Conservation (phyloP, 2,113 vertebrate genomes). For the Ailuropoda melanoleuca region DNA sequence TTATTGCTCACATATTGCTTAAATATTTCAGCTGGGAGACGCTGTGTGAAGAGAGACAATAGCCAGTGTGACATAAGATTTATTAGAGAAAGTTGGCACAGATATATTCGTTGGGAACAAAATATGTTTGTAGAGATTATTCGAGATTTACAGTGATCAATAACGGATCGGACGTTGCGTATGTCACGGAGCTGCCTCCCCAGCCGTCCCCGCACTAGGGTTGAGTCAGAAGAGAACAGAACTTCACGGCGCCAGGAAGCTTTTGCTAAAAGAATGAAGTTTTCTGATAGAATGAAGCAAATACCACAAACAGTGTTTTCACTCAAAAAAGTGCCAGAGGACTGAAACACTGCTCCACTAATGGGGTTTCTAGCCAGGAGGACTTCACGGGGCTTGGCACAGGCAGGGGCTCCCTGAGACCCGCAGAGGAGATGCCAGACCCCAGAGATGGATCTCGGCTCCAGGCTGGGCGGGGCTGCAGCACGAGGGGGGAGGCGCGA, state of each 20-base stretch:
- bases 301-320: background rate
- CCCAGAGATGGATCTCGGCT: background rate
- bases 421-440: fast-evolving
- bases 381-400: background rate
- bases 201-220: background rate
- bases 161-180: slow-evolving; percentile 73
- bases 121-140: slow-evolving; percentile 84
- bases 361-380: background rate
- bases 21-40: slow-evolving; percentile 81
- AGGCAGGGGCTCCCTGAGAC: background rate
- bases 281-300: background rate
- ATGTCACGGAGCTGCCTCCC: slow-evolving; percentile 53
- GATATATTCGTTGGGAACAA: slow-evolving; percentile 74
- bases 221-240: slow-evolving; percentile 22
- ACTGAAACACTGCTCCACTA: background rate
- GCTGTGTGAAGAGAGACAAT: slow-evolving; percentile 70
- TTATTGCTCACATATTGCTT: slow-evolving; percentile 78
- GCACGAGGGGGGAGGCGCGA: fast-evolving
- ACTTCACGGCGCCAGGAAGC: background rate
- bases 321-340: background rate
- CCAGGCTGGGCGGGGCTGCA: fast-evolving
- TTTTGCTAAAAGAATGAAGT: fast-evolving
- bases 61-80: slow-evolving; percentile 74
- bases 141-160: slow-evolving; percentile 84
- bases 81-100: slow-evolving; percentile 76